Evolutionary conservation across 2,888 invertebrate species (phyloP).

Genomic region (Ganaspis brasiliensis): DNA sequence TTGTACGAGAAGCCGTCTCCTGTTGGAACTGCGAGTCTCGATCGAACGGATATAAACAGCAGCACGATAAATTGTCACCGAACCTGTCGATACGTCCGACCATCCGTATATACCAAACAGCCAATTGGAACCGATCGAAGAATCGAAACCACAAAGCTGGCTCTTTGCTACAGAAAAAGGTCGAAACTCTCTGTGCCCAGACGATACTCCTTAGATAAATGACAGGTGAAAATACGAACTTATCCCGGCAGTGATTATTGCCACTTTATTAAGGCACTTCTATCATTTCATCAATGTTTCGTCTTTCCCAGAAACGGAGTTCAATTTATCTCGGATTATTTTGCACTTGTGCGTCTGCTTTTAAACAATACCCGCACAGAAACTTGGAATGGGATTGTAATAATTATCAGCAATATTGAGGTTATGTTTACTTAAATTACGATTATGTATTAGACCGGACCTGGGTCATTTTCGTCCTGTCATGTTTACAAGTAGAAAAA

Average conservation of each 20-base stretch:
- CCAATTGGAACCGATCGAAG: conserved; percentile 40
- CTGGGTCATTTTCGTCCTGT: no score
- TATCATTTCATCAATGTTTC: background rate
- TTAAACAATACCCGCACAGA: no score
- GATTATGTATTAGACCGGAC: no score
- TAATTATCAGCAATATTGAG: no score
- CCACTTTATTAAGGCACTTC: background rate
- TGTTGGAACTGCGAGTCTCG: conserved; percentile 16
- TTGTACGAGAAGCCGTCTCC: conserved; percentile 14
- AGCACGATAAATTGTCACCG: conserved; percentile 36
- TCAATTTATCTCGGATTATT: background rate
- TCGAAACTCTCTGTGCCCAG: background rate
- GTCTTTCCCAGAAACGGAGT: background rate
- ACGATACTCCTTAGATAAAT: conserved; percentile 27
- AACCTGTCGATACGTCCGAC: conserved; percentile 37
- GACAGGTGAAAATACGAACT: conserved; percentile 34
- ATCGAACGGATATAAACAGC: conserved; percentile 40
- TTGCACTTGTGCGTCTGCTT: background rate
- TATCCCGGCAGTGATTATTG: background rate
- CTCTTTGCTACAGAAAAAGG: conserved; percentile 18
- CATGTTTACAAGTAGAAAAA: no score
- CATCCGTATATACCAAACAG: conserved; percentile 36
- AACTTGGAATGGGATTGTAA: no score
- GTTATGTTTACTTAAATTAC: no score
- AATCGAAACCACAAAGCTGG: conserved; percentile 33